phyloP scores from a whole-genome alignment of 2,797 vertebrate species.

The Geotria australis region DNA sequence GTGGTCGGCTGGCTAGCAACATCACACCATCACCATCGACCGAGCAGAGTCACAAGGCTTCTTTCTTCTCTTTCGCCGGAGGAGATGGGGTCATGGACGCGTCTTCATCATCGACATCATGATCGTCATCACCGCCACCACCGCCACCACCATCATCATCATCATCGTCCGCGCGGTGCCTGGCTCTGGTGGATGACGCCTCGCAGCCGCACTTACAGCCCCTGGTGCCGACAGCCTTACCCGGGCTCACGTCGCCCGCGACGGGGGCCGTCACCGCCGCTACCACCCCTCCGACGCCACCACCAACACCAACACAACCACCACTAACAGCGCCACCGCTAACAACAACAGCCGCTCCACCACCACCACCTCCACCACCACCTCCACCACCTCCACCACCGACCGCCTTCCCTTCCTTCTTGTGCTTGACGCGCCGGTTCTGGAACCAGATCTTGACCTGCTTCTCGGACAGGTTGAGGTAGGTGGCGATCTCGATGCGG shows the following conservation, averaged over 20 bases:
- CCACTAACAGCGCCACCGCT: no score
- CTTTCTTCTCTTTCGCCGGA: conserved; percentile 59
- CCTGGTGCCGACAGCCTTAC: conserved; percentile 12
- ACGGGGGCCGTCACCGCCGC: no score
- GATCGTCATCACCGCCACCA: conserved; percentile 15
- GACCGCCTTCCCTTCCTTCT: conserved; percentile 22
- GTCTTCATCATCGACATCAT: conserved; percentile 62
- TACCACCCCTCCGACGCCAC: no score
- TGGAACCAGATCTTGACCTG: conserved; percentile 32
- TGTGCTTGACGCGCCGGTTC: conserved; percentile 87
- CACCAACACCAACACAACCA: no score
- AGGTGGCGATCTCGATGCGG: conserved; percentile 85
- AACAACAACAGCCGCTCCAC: no score
- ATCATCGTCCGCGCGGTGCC: no score
- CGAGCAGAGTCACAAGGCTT: conserved; percentile 8
- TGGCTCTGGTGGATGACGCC: no score
- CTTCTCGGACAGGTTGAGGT: conserved; percentile 1
- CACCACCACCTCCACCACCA: neutral
- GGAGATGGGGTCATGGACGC: conserved; percentile 70
- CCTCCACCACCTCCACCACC: neutral
- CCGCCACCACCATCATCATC: no score
- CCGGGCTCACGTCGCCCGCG: no score
- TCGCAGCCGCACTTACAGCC: conserved; percentile 45
- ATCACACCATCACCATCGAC: no score
- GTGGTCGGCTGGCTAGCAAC: no score